phyloP scores from a whole-genome alignment of 2,113 vertebrate genomes.

The Rhodinocichla rosea region DNA sequence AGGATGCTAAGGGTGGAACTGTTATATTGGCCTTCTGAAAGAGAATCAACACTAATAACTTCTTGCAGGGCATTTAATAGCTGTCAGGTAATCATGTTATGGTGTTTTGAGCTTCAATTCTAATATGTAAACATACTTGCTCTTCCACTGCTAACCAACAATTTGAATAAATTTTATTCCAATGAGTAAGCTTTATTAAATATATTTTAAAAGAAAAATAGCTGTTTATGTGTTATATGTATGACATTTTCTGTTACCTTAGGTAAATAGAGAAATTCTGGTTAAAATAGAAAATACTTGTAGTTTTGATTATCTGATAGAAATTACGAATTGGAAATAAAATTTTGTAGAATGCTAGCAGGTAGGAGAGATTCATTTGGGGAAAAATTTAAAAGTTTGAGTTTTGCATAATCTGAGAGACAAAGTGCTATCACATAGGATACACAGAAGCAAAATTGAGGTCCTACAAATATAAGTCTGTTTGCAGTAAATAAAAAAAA shows the following conservation, averaged over 20 bases:
- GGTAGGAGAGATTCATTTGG: not conserved
- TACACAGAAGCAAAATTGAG: not conserved
- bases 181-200: not conserved
- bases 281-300: not conserved
- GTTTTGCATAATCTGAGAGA: not conserved
- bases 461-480: not conserved
- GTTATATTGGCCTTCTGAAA: not conserved
- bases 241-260: not conserved
- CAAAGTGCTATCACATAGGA: rapidly evolving
- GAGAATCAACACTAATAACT: not conserved
- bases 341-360: not conserved
- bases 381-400: not conserved
- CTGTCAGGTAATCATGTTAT: not conserved
- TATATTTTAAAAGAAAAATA: not conserved
- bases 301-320: not conserved
- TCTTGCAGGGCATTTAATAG: conserved; percentile 1
- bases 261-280: not conserved
- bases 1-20: conserved; percentile 5
- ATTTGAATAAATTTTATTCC: conserved; percentile 25
- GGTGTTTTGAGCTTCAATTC: conserved; percentile 1
- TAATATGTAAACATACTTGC: not conserved
- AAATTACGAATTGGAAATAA: not conserved
- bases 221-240: not conserved
- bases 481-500: not conserved
- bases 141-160: conserved; percentile 15